Base-by-base conservation (phyloP, 2,888 invertebrate species). In the Fragum fragum region DNA sequence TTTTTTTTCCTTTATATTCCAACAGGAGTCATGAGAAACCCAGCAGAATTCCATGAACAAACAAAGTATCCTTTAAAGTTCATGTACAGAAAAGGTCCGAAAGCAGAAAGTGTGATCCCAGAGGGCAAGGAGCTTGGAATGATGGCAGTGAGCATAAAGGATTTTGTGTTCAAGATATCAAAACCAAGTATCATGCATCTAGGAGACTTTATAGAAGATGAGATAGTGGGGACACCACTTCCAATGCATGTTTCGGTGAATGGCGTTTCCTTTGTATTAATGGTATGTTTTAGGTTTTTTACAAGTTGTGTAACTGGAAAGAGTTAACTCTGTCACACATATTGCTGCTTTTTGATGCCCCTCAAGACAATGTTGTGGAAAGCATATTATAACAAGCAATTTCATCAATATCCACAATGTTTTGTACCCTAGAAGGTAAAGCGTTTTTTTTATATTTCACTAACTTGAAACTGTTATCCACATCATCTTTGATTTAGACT, bases 181-280 rank as follows among this genome's bases (percentile, higher is more conserved):
- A 93, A 86, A 92, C 97, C 97, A 92, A 97, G 97, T 0, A 96
- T 98, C 0, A 96, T 97, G 47, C 97, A 97, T 16, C 95, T 98
- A 18, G 96, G 97, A 0, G 98, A 98, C 94, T 96, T 98, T 85
- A 95, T 97, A 0, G 98, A 98, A 93, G 98, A 98, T 94, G 98
- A 98, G 95, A 96, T 97, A 52, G 95, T 97, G 29, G 96, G 96
- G 1, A 96, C 96, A 76, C 97, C 98, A 0, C 96, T 98, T 95
- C 98, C 98, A 5, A 95, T 98, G 91, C 96, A 79, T 77, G 78
- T 83, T 3, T 53, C 55, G 0, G 73, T 86, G 16, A 69, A 79
- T 18, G 75, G 76, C 18, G 61, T 86, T 18, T 76, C 36, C 5
- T 70, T 86, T 16, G 68, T 76, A 29, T 29, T 86, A 18, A 53